phyloP scores from a whole-genome alignment of 2,888 invertebrate genomes.

The Phoronis australis region DNA sequence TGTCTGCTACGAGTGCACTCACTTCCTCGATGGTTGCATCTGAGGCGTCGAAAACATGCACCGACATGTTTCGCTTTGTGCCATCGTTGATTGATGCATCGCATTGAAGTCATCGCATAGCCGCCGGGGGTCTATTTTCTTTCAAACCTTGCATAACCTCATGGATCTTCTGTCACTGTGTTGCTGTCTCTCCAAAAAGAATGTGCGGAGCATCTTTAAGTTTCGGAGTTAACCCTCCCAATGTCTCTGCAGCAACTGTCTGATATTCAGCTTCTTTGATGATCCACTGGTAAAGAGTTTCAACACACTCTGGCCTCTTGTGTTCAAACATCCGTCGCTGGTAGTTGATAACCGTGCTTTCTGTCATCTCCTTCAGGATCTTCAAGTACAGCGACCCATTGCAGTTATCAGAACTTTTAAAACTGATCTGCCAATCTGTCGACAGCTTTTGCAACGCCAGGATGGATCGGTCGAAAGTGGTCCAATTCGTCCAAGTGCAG shows the following conservation, averaged over 20 bases:
- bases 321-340: slow-evolving; percentile 6
- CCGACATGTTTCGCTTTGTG: slow-evolving; percentile 3
- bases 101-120: slow-evolving; percentile 8
- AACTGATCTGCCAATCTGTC: slow-evolving; percentile 7
- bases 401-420: slow-evolving; percentile 2
- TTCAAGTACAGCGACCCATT: slow-evolving; percentile 6
- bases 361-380: slow-evolving; percentile 4
- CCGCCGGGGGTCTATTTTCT: neutral
- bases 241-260: slow-evolving; percentile 7
- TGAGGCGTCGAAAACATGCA: slow-evolving; percentile 8
- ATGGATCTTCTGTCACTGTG: neutral
- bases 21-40: slow-evolving; percentile 1
- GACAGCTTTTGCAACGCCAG: slow-evolving; percentile 3
- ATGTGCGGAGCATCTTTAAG: neutral
- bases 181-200: neutral
- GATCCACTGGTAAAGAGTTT: slow-evolving; percentile 4
- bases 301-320: slow-evolving; percentile 1
- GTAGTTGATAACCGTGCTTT: slow-evolving; percentile 4
- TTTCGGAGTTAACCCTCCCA: slow-evolving; percentile 1
- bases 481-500: slow-evolving; percentile 7
- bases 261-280: no score
- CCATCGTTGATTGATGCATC: slow-evolving; percentile 5
- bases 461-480: slow-evolving; percentile 5
- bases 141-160: neutral
- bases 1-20: neutral